phyloP scores from a whole-genome alignment of 2,888 invertebrate genomes.

The Podotricha telesiphe region DNA sequence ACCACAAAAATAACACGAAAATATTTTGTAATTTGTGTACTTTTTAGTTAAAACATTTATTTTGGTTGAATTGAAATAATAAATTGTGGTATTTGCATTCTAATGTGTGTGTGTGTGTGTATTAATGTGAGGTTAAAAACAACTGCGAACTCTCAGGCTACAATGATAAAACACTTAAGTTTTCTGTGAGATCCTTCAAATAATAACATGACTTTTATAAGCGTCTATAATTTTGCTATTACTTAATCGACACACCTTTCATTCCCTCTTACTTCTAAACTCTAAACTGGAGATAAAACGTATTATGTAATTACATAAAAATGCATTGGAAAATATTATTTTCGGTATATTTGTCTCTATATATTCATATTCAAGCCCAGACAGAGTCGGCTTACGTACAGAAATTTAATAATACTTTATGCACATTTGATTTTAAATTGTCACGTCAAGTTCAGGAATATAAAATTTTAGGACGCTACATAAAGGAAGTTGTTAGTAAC shows the following conservation, averaged over 20 bases:
- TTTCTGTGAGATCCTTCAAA: neutral
- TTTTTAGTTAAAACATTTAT: too few species aligned
- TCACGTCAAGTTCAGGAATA: neutral
- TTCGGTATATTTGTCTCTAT: neutral
- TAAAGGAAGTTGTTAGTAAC: neutral
- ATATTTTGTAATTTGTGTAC: too few species aligned
- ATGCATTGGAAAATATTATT: slow-evolving; percentile 1
- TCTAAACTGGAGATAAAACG: neutral
- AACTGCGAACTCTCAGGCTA: neutral
- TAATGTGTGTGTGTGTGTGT: too few species aligned
- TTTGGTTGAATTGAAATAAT: too few species aligned
- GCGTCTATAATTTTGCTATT: neutral
- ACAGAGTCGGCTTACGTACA: neutral
- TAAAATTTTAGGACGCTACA: neutral
- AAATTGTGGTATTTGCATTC: too few species aligned
- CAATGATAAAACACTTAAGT: neutral
- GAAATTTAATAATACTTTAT: neutral
- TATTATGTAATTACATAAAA: neutral
- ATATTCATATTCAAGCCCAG: neutral
- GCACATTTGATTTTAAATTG: neutral
- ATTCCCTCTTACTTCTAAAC: neutral
- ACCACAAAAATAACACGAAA: too few species aligned
- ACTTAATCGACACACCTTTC: neutral
- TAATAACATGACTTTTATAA: neutral
- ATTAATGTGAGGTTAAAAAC: neutral